A percentile compares a stretch with the other conserved stretches of the same genome.
These are phyloP conservation scores for Holacanthus passer DNA, from an alignment of 2,113 vertebrate genomes.

Conservation along the genomic window DNA sequence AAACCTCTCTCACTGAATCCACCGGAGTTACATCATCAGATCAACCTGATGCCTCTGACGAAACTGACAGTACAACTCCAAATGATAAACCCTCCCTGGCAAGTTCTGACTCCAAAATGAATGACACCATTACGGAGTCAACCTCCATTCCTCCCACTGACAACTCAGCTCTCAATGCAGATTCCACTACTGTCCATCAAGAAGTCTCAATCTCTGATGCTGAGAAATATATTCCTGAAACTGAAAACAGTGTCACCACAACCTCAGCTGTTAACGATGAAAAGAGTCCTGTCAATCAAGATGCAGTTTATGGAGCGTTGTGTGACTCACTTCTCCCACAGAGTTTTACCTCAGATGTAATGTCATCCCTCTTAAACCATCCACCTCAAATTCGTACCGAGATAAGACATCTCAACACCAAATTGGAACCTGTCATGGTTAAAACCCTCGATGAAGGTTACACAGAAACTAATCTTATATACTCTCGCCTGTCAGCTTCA, in stretches of 20 bases:
- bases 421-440: constrained; percentile 8
- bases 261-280: background rate
- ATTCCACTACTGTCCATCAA: background rate
- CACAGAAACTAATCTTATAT: background rate
- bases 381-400: background rate
- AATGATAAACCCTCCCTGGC: background rate
- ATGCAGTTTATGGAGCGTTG: constrained; percentile 35
- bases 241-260: background rate
- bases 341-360: constrained; percentile 40
- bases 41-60: background rate
- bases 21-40: background rate
- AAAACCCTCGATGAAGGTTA: constrained; percentile 22
- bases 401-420: background rate
- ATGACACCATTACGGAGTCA: background rate
- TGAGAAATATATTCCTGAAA: background rate
- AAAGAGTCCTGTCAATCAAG: background rate
- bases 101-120: background rate
- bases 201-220: background rate
- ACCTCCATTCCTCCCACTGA: background rate
- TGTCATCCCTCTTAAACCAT: background rate
- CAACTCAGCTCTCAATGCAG: background rate
- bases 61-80: background rate
- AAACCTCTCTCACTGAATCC: background rate
- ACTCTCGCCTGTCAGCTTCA: background rate
- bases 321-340: constrained; percentile 62